Conservation (phyloP, 2,113 vertebrate species). For the Caretta caretta region DNA sequence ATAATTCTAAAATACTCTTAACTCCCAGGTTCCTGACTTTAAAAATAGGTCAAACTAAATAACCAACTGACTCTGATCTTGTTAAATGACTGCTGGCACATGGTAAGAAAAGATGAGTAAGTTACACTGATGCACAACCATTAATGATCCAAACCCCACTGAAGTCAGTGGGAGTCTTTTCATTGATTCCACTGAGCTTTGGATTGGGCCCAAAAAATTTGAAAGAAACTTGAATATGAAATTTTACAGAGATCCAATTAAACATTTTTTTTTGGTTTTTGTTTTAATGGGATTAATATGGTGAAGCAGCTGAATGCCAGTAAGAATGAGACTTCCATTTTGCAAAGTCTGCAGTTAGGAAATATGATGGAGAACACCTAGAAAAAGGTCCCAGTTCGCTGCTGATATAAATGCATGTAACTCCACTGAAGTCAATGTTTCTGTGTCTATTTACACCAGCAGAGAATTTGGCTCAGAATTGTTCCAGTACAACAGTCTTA, state of each 20-base stretch:
- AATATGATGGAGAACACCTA: not conserved
- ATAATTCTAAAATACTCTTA: not conserved
- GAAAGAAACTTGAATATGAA: not conserved
- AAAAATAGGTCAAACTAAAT: not conserved
- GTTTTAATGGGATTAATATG: not conserved
- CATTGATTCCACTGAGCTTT: not conserved
- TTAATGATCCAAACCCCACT: not conserved
- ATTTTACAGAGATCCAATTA: not conserved
- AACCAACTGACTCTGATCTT: not conserved
- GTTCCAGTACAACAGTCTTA: not conserved
- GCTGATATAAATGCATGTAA: not conserved
- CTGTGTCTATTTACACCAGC: not conserved
- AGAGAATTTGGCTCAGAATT: not conserved
- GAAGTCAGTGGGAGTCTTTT: not conserved
- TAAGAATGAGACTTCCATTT: not conserved
- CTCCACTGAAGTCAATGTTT: not conserved
- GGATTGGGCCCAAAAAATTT: not conserved
- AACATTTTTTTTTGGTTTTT: not conserved
- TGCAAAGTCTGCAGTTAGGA: not conserved
- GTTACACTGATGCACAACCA: not conserved
- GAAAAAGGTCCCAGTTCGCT: not conserved
- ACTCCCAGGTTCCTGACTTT: not conserved
- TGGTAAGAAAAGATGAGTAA: not conserved
- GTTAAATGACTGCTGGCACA: not conserved
- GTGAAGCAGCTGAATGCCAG: not conserved